Evolutionary conservation across 2,888 invertebrate genomes (phyloP), one percentile per base, ranked within the genome.

Genomic region (Pammene aurita): DNA sequence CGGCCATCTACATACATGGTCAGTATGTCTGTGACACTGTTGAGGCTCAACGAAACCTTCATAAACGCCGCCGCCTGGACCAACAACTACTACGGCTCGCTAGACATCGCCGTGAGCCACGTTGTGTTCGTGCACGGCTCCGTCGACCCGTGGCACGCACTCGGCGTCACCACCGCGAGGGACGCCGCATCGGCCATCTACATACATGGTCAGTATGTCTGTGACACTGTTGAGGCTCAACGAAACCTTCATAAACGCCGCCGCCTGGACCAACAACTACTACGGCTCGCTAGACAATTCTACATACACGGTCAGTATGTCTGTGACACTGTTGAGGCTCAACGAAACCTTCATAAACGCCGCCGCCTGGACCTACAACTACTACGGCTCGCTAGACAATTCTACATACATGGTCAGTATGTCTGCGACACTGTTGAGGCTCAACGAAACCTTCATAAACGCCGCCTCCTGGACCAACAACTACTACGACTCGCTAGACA

Each of bases 121-220:
- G 96, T 97, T 7, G 94, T 97, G 0, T 98, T 96, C 80, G 96
- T 97, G 5, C 98, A 98, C 80, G 98, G 98, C 26, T 96, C 96
- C 0, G 95, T 97, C 61, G 98, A 98, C 90, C 97, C 97, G 0
- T 97, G 97, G 97, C 97, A 97, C 86, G 96, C 95, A 0, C 88
- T 97, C 35, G 97, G 97, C 9, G 93, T 96, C 60, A 95, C 93
- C 0, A 80, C 91, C 48, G 94, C 95, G 0, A 77, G 83, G 5
- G 91, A 94, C 71, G 84, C 90, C 56, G 78, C 94, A 1, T 96
- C 96, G 13, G 95, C 95, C 11, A 95, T 97, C 77, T 96, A 93
- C 74, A 96, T 97, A 48, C 89, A 95, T 80, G 96, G 96, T 96
- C 83, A 76, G 75, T 72, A 9, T 7, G 11, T 1, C 42, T 42